Evolutionary conservation across 2,888 invertebrate species (phyloP).

Genomic region (Platycheirus albimanus): DNA sequence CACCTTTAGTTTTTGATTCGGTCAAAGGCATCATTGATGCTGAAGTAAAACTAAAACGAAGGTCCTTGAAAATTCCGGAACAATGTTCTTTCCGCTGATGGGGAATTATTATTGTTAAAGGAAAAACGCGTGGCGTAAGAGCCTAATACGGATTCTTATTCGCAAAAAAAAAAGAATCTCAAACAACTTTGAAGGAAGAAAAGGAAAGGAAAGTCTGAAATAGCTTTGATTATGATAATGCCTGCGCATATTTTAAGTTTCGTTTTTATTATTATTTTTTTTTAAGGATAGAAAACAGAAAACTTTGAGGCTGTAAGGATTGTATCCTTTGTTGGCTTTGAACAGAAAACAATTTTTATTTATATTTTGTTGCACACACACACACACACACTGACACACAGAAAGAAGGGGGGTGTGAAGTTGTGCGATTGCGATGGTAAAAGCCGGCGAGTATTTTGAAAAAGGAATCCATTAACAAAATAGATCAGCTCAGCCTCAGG

Average conservation of each 20-base stretch:
- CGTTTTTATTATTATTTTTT: conserved; percentile 25
- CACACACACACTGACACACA: neutral
- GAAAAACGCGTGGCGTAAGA: neutral
- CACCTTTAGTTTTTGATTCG: neutral
- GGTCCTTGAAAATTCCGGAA: neutral
- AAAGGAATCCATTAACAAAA: conserved; percentile 56
- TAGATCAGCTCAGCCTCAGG: conserved; percentile 58
- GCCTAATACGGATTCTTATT: conserved; percentile 21
- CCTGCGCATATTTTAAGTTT: conserved; percentile 63
- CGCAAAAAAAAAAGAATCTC: conserved; percentile 26
- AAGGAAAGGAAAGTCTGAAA: conserved; percentile 36
- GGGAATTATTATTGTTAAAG: neutral
- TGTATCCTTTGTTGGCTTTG: conserved; percentile 50
- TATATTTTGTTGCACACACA: conserved; percentile 16
- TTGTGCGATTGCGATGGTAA: too few species aligned
- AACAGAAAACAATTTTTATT: conserved; percentile 65
- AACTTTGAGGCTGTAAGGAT: conserved; percentile 31
- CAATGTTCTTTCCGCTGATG: neutral
- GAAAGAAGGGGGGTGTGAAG: neutral
- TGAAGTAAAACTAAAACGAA: neutral
- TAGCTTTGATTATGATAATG: conserved; percentile 73
- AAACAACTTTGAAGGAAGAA: conserved; percentile 69
- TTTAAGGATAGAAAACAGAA: conserved; percentile 5
- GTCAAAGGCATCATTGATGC: neutral
- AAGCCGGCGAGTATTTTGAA: neutral